Percentiles rank a stretch among this genome's conserved stretches.
Conservation (phyloP, 2,888 invertebrate species). For the Drosophila nr. medialis region DNA sequence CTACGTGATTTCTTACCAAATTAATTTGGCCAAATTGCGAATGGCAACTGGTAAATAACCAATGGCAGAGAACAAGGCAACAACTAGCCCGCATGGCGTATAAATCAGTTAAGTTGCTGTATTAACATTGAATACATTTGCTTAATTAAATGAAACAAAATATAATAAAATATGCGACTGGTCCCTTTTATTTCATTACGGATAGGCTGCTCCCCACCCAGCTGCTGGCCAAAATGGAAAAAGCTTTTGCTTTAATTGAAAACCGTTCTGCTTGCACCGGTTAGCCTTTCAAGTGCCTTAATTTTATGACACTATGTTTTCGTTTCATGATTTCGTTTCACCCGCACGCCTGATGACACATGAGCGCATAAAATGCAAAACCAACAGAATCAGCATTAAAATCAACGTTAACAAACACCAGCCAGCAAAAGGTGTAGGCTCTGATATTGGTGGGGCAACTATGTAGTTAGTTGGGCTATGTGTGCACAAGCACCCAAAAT, state of each 20-base stretch:
- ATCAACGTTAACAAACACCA: constrained; percentile 53
- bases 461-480: constrained; percentile 26
- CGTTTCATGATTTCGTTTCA: constrained; percentile 55
- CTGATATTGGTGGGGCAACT: constrained; percentile 5
- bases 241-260: constrained; percentile 76
- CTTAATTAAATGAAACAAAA: constrained; percentile 75
- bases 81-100: constrained; percentile 27
- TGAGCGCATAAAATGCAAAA: constrained; percentile 66
- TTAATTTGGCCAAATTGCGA: constrained; percentile 82
- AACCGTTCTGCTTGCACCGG: constrained; percentile 43
- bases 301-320: constrained; percentile 51
- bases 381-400: constrained; percentile 60
- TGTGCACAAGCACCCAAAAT: constrained; percentile 22
- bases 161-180: constrained; percentile 54
- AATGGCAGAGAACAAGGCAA: constrained; percentile 28
- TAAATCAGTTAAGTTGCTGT: constrained; percentile 79
- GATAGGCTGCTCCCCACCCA: neutral
- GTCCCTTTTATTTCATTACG: constrained; percentile 1
- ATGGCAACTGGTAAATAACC: constrained; percentile 41
- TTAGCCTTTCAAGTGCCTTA: constrained; percentile 26
- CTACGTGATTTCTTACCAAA: constrained; percentile 84
- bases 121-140: constrained; percentile 80
- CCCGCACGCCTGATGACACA: constrained; percentile 51
- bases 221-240: constrained; percentile 9
- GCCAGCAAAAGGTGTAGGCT: constrained; percentile 27